Evolutionary conservation across 2,888 invertebrate genomes (phyloP).

Genomic region (Apocheima hispidaria): DNA sequence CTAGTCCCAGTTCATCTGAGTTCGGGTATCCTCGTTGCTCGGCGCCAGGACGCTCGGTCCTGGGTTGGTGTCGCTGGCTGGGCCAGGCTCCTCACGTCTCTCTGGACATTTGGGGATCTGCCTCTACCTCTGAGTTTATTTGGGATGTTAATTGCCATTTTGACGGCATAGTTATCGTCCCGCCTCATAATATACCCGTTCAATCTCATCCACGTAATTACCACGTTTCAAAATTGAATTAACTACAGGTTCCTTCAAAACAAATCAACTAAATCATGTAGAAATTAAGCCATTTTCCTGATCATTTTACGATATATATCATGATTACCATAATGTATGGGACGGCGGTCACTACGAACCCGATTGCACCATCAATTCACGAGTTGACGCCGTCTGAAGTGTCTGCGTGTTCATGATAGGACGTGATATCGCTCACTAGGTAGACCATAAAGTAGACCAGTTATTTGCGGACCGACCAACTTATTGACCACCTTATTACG

Average conservation of each 20-base stretch:
- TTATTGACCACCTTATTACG: no score
- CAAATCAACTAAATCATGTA: neutral
- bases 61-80: no score
- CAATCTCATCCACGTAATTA: no score
- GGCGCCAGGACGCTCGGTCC: no score
- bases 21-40: no score
- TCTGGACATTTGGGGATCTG: no score
- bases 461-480: neutral
- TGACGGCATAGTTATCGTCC: no score
- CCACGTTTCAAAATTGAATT: neutral
- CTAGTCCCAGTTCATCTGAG: no score
- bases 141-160: no score
- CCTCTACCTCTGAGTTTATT: no score
- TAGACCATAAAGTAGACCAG: neutral
- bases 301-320: conserved; percentile 19
- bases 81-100: no score
- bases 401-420: conserved; percentile 15
- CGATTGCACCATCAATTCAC: conserved; percentile 42
- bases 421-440: neutral
- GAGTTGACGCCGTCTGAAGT: conserved; percentile 27
- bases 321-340: conserved; percentile 20
- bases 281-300: conserved; percentile 23
- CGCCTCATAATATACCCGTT: no score
- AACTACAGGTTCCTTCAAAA: neutral
- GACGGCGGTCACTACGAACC: conserved; percentile 7